Evolutionary conservation across 2,113 vertebrate genomes (phyloP).

Genomic region (Leptodactylus fuscus): DNA sequence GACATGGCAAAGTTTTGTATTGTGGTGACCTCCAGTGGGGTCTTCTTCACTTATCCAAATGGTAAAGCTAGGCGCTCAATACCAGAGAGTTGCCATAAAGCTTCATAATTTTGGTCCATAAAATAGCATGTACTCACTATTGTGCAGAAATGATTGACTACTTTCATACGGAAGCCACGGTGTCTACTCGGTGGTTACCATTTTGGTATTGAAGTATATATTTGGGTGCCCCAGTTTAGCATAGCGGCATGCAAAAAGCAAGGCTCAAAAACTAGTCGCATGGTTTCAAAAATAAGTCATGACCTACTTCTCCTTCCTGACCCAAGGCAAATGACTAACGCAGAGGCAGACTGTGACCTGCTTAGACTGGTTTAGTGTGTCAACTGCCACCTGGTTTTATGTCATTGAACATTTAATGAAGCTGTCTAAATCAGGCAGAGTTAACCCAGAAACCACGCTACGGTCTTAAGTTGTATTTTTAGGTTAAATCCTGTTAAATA

Average conservation of each 20-base stretch:
- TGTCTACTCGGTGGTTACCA: neutral
- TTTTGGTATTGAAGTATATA: neutral
- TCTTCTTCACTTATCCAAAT: neutral
- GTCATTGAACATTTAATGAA: constrained; percentile 74
- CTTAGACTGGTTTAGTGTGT: constrained; percentile 74
- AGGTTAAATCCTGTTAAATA: constrained; percentile 67
- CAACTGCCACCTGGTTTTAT: constrained; percentile 77
- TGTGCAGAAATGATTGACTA: too few species aligned
- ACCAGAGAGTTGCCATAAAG: neutral
- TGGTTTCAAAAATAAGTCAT: constrained; percentile 71
- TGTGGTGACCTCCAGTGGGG: neutral
- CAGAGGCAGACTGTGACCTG: constrained; percentile 72
- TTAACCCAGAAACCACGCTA: constrained; percentile 67
- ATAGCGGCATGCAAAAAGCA: constrained; percentile 54
- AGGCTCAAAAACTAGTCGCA: constrained; percentile 59
- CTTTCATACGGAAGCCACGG: neutral
- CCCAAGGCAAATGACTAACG: constrained; percentile 74
- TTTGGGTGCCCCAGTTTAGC: constrained; percentile 50
- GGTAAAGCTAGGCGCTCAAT: neutral
- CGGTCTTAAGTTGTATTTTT: constrained; percentile 70
- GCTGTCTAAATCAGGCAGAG: constrained; percentile 70
- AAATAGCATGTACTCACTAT: too few species aligned
- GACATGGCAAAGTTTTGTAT: neutral
- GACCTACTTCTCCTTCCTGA: constrained; percentile 73
- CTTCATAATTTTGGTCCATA: neutral